Conservation (phyloP, 2,888 invertebrate genomes). For the Heterodera filipjevi region DNA sequence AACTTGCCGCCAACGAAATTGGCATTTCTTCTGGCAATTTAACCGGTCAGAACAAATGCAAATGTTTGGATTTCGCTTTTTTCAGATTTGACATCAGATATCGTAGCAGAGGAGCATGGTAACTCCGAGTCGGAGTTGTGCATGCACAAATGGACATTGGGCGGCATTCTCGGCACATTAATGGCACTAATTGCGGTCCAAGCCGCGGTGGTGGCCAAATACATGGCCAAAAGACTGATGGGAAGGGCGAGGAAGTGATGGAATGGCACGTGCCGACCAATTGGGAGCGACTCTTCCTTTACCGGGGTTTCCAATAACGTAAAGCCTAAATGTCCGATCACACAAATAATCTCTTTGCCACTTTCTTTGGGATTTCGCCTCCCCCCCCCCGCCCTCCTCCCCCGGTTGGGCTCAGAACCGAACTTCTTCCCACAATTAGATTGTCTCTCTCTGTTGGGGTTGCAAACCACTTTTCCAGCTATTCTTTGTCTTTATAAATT, state of each 20-base stretch:
- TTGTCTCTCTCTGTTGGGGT: no score
- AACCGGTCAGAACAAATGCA: background rate
- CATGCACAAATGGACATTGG: slow-evolving; percentile 52
- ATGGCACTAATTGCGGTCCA: slow-evolving; percentile 56
- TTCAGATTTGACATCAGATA: background rate
- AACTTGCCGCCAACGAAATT: background rate
- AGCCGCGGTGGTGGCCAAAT: slow-evolving; percentile 52
- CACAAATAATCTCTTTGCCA: background rate
- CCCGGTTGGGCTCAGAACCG: no score
- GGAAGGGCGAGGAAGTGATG: background rate
- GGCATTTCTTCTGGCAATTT: background rate
- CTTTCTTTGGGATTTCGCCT: background rate
- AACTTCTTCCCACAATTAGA: no score
- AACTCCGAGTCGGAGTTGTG: slow-evolving; percentile 47
- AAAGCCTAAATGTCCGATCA: background rate
- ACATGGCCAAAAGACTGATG: slow-evolving; percentile 46
- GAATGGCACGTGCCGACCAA: background rate
- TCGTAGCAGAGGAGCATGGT: background rate
- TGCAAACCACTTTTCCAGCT: no score
- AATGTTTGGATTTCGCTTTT: background rate
- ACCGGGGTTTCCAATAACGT: no score
- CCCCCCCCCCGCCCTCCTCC: background rate
- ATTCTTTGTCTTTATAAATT: no score
- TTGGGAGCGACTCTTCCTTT: background rate
- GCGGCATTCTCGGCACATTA: slow-evolving; percentile 57